These are phyloP conservation scores for Aeoliscus strigatus DNA, from an alignment of 2,797 vertebrate genomes.

Conservation along the genomic window DNA sequence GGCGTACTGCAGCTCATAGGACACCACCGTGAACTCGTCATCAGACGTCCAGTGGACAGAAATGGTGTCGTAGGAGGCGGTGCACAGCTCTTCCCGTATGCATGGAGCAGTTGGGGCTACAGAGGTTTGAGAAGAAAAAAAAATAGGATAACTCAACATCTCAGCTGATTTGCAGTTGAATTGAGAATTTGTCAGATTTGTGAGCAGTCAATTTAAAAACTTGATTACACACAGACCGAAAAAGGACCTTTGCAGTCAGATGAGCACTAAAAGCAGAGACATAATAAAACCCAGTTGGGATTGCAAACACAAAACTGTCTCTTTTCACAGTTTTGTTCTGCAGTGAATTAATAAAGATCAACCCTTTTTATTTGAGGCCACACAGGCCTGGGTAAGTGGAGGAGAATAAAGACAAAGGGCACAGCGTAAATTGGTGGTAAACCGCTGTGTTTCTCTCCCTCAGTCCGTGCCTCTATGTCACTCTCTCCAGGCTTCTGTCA, in stretches of 20 bases:
- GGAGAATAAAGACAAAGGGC: slow-evolving; percentile 44
- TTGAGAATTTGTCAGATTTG: no score
- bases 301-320: no score
- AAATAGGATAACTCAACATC: slow-evolving; percentile 22
- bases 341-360: slow-evolving; percentile 1
- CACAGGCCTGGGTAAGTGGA: no score
- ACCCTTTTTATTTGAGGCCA: no score
- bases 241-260: slow-evolving; percentile 38
- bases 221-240: slow-evolving; percentile 35
- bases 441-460: slow-evolving; percentile 45
- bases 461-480: slow-evolving; percentile 29
- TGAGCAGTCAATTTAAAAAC: no score
- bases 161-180: no score
- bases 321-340: not conserved
- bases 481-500: slow-evolving; percentile 45
- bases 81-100: slow-evolving; percentile 95
- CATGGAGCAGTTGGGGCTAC: slow-evolving; percentile 90
- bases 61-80: slow-evolving; percentile 95
- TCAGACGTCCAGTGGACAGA: slow-evolving; percentile 97
- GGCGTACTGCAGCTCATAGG: slow-evolving; percentile 95
- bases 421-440: slow-evolving; percentile 46
- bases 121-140: slow-evolving; percentile 31
- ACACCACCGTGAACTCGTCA: slow-evolving; percentile 94
- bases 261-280: slow-evolving; percentile 33
- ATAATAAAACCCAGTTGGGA: slow-evolving; percentile 30